These are phyloP conservation scores for Drosophila ustulata DNA, from an alignment of 2,888 invertebrate genomes.

Conservation along the genomic window DNA sequence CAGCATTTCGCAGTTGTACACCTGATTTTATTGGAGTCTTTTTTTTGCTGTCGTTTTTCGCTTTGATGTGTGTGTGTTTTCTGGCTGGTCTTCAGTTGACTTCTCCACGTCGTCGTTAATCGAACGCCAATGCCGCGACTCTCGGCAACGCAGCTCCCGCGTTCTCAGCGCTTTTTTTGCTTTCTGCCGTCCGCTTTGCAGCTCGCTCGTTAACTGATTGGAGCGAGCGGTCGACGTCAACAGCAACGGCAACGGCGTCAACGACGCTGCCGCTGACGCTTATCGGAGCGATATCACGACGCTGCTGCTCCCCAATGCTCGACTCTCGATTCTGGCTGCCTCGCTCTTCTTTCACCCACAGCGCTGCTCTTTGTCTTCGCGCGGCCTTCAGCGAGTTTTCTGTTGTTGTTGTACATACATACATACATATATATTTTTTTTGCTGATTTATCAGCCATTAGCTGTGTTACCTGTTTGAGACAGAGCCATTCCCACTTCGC, in stretches of 20 bases:
- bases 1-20: constrained; percentile 61
- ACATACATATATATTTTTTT: constrained; percentile 2
- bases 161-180: constrained; percentile 37
- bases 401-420: constrained; percentile 8
- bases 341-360: constrained; percentile 51
- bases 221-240: constrained; percentile 35
- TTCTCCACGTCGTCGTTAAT: constrained; percentile 75
- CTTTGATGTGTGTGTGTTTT: constrained; percentile 6
- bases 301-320: constrained; percentile 23
- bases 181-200: constrained; percentile 52
- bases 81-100: constrained; percentile 31
- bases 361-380: constrained; percentile 24
- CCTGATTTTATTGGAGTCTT: constrained; percentile 38
- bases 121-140: constrained; percentile 58
- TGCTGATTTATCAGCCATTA: constrained; percentile 31
- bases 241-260: constrained; percentile 23
- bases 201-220: constrained; percentile 72
- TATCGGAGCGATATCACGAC: constrained; percentile 61
- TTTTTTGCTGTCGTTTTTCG: constrained; percentile 32
- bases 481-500: constrained; percentile 23
- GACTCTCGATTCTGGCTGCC: constrained; percentile 12
- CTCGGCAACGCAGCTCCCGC: constrained; percentile 32
- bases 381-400: constrained; percentile 27
- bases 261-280: constrained; percentile 46
- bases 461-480: constrained; percentile 43